These are phyloP conservation scores for Tetheella fluctuosa DNA, from an alignment of 2,888 invertebrate genomes.

Conservation along the genomic window DNA sequence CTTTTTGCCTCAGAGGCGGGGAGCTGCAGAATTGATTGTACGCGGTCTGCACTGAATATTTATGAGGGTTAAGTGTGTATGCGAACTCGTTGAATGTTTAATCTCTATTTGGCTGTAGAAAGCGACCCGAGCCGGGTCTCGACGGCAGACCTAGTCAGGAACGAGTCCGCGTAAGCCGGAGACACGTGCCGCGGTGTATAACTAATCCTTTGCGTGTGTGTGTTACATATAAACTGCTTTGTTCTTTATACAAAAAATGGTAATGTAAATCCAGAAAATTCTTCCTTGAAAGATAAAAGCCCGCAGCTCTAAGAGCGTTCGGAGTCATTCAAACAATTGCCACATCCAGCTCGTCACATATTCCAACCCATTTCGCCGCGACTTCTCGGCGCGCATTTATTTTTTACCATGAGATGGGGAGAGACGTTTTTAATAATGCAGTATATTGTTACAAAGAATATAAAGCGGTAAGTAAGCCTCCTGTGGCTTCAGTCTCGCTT, in stretches of 20 bases:
- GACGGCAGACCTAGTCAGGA: slow-evolving; percentile 34
- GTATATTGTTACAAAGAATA: slow-evolving; percentile 74
- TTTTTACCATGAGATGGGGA: slow-evolving; percentile 59
- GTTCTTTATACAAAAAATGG: slow-evolving; percentile 32
- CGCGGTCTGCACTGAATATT: slow-evolving; percentile 78
- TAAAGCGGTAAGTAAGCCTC: slow-evolving; percentile 65
- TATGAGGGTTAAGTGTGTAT: slow-evolving; percentile 83
- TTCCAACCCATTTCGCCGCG: slow-evolving; percentile 54
- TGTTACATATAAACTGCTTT: slow-evolving; percentile 18
- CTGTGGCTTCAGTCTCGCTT: slow-evolving; percentile 50
- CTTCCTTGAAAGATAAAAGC: slow-evolving; percentile 53
- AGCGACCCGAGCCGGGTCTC: slow-evolving; percentile 37
- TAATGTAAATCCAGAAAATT: slow-evolving; percentile 38
- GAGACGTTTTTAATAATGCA: slow-evolving; percentile 76
- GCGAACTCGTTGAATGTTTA: slow-evolving; percentile 82
- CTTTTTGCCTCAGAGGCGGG: slow-evolving; percentile 66
- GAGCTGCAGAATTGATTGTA: slow-evolving; percentile 79
- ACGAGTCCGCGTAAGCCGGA: slow-evolving; percentile 29
- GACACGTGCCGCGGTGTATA: slow-evolving; percentile 25
- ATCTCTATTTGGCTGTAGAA: slow-evolving; percentile 71
- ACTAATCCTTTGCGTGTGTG: slow-evolving; percentile 18
- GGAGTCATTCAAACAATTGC: slow-evolving; percentile 54
- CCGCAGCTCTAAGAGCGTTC: slow-evolving; percentile 42
- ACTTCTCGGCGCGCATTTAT: slow-evolving; percentile 58
- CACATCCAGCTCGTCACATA: slow-evolving; percentile 54